Evolutionary conservation across 2,888 invertebrate genomes (phyloP).

Genomic region (Mimumesa dahlbomi): DNA sequence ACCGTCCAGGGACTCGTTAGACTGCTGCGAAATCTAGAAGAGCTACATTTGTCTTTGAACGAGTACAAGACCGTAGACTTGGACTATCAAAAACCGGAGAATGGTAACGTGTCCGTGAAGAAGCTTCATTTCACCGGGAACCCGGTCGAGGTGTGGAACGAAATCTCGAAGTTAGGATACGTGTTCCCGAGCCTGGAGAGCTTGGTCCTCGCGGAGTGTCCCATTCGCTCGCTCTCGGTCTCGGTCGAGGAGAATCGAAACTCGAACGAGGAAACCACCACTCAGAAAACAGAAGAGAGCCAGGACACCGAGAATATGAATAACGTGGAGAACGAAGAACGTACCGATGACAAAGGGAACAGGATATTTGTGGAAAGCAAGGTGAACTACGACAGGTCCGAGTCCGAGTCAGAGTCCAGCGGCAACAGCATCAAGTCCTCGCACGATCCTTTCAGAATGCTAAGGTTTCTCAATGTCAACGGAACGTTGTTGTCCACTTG

Average conservation of each 20-base stretch:
- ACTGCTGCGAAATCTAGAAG: slow-evolving; percentile 90
- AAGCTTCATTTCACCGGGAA: slow-evolving; percentile 94
- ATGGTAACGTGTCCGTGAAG: slow-evolving; percentile 86
- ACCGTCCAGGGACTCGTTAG: slow-evolving; percentile 89
- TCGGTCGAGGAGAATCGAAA: slow-evolving; percentile 69
- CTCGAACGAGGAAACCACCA: slow-evolving; percentile 36
- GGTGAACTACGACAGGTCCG: slow-evolving; percentile 80
- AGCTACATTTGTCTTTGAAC: slow-evolving; percentile 95
- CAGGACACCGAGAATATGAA: slow-evolving; percentile 73
- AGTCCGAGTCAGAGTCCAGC: slow-evolving; percentile 83
- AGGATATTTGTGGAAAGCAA: slow-evolving; percentile 71
- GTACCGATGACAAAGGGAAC: slow-evolving; percentile 57
- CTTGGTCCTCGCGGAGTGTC: slow-evolving; percentile 92
- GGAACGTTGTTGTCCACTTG: slow-evolving; percentile 91
- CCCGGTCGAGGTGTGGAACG: slow-evolving; percentile 89
- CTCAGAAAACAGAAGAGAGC: slow-evolving; percentile 39
- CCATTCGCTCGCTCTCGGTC: slow-evolving; percentile 84
- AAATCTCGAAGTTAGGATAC: slow-evolving; percentile 91
- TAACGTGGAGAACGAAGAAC: slow-evolving; percentile 56
- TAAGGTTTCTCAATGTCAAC: slow-evolving; percentile 92
- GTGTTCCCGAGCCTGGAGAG: slow-evolving; percentile 93
- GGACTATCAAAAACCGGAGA: slow-evolving; percentile 74
- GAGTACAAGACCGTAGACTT: slow-evolving; percentile 90
- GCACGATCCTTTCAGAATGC: slow-evolving; percentile 82
- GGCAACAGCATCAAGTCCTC: slow-evolving; percentile 74